A percentile compares a stretch with the other conserved stretches of the same genome.
Evolutionary conservation across 2,113 vertebrate genomes (phyloP).

Genomic region (Dissostichus mawsoni): DNA sequence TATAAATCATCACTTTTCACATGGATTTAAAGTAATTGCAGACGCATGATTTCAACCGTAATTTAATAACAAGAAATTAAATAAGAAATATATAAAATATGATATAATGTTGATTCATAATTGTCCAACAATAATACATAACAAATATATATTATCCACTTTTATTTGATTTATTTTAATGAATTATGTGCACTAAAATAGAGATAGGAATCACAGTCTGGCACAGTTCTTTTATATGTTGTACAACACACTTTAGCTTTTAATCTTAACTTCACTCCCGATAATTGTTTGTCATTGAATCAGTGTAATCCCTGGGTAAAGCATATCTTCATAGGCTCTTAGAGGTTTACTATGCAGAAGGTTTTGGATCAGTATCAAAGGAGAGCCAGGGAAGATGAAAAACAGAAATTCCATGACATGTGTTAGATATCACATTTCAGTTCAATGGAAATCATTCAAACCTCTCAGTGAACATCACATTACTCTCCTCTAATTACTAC

Average conservation of each 20-base stretch:
- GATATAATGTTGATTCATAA: neutral
- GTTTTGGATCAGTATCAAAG: conserved; percentile 73
- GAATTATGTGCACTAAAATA: neutral
- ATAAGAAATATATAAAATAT: neutral
- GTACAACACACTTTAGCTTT: conserved; percentile 27
- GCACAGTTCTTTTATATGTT: neutral
- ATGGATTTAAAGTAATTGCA: neutral
- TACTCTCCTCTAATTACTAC: conserved; percentile 30
- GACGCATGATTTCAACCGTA: neutral
- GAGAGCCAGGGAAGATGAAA: conserved; percentile 47
- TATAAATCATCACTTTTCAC: neutral
- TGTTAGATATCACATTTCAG: conserved; percentile 66
- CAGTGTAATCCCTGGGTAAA: conserved; percentile 63
- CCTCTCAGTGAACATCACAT: conserved; percentile 32
- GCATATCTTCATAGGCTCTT: conserved; percentile 53
- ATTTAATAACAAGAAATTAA: neutral
- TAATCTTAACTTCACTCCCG: conserved; percentile 37
- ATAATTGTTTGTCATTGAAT: conserved; percentile 64
- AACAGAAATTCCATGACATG: conserved; percentile 68
- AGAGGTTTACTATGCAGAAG: conserved; percentile 50
- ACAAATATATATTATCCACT: neutral
- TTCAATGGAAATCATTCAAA: conserved; percentile 53
- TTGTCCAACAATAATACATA: neutral
- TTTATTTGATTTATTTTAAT: no score
- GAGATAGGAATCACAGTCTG: neutral